Evolutionary conservation across 2,797 vertebrate species (phyloP), one percentile per base, ranked within the genome.

Genomic region (Sardinella longiceps): DNA sequence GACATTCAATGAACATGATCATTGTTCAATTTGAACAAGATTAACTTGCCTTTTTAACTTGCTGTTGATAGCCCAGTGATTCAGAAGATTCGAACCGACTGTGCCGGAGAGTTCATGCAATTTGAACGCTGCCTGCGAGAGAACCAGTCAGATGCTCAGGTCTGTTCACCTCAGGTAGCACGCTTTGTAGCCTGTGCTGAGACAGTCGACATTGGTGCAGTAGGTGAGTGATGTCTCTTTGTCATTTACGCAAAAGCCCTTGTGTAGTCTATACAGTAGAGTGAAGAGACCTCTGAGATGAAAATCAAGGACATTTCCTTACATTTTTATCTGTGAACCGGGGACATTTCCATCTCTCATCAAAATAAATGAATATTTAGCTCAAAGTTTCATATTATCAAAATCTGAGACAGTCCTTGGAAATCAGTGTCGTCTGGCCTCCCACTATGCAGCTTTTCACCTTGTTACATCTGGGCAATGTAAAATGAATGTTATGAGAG

Each of bases 101-200:
- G 98, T 5, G 94, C 95, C 0, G 93, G 92, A 51, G 95, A 98
- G 12, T 99, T 99, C 51, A 66, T 92, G 0, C 95, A 95, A 82
- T 98, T 99, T 45, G 98, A 98, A 88, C 92, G 90, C 56, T 99
- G 98, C 86, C 94, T 99, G 74, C 94, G 89, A 84, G 93, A 96
- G 89, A 96, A 98, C 84, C 95, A 96, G 60, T 89, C 91, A 0
- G 84, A 93, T 0, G 92, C 97, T 80, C 80, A 89, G 86, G 95
- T 96, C 83, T 99, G 98, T 88, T 91, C 95, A 0, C 84, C 95
- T 1, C 96, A 96, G 0, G 93, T 98, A 58, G 90, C 91, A 0
- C 94, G 94, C 23, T 99, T 99, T 92, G 90, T 98, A 66, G 93
- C 92, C 84, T 99, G 98, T 28, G 97, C 97, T 0, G 96, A 99